A percentile compares a stretch with the other conserved stretches of the same genome.
Evolutionary conservation across 1,140 invertebrate species (phyloP).

Genomic region (Oscheius sp.): DNA sequence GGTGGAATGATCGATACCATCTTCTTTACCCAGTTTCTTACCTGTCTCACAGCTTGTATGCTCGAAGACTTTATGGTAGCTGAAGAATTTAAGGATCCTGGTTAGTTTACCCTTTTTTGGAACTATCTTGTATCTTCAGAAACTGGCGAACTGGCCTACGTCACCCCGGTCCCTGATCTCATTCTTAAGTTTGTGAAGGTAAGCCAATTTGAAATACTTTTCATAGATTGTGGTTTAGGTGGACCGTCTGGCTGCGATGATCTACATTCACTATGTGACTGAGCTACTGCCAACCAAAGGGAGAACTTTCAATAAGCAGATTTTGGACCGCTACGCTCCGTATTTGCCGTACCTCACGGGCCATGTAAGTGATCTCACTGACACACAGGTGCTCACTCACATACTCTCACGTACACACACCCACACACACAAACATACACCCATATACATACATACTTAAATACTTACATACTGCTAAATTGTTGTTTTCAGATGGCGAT

Average conservation of each 20-base stretch:
- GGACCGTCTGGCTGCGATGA: neutral
- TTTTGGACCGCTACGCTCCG: neutral
- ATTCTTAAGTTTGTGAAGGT: neutral
- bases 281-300: neutral
- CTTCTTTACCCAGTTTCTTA: neutral
- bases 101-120: neutral
- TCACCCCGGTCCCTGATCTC: neutral
- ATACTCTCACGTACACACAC: no score
- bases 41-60: neutral
- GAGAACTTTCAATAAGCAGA: neutral
- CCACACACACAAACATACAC: no score
- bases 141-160: neutral
- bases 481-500: slow-evolving; percentile 2
- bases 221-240: neutral
- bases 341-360: neutral
- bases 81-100: neutral
- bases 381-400: no score
- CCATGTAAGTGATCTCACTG: neutral
- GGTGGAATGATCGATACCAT: neutral
- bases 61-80: neutral
- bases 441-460: no score
- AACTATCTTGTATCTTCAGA: neutral
- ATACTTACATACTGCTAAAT: no score
- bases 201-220: neutral
- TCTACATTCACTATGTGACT: neutral